phyloP scores from a whole-genome alignment of 2,113 vertebrate genomes.

The Carassius carassius region DNA sequence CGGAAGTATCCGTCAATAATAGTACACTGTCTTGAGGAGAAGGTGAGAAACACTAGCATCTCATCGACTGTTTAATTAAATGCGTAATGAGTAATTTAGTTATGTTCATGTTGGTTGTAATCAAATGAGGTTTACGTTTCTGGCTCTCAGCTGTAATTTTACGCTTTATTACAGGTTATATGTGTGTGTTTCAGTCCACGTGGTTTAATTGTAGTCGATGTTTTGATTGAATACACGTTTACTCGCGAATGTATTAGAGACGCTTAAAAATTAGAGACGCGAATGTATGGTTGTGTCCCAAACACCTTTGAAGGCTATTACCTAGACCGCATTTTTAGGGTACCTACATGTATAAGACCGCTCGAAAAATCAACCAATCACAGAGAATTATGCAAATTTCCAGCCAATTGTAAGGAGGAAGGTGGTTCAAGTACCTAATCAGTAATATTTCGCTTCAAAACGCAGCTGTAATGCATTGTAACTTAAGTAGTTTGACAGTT shows the following conservation, averaged over 20 bases:
- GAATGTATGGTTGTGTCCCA: neutral
- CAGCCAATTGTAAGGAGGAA: neutral
- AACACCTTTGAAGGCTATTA: neutral
- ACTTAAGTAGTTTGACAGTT: neutral
- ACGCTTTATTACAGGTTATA: neutral
- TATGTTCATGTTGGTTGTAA: neutral
- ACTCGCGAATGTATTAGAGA: no score
- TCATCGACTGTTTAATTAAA: neutral
- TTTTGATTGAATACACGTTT: neutral
- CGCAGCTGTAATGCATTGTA: neutral
- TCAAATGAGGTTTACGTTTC: neutral
- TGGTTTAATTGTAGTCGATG: neutral
- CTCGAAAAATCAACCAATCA: constrained; percentile 4
- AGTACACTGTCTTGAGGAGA: constrained; percentile 90
- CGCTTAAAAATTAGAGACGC: neutral
- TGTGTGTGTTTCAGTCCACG: neutral
- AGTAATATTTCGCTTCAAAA: neutral
- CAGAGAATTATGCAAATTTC: neutral
- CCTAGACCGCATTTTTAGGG: neutral
- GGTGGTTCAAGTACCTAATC: neutral
- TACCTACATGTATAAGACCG: neutral
- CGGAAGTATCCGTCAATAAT: constrained; percentile 94
- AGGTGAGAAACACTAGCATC: constrained; percentile 72
- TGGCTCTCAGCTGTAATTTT: neutral
- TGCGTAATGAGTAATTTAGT: no score